Base-by-base conservation (phyloP, 2,888 invertebrate genomes). In the Microplitis manilae region DNA sequence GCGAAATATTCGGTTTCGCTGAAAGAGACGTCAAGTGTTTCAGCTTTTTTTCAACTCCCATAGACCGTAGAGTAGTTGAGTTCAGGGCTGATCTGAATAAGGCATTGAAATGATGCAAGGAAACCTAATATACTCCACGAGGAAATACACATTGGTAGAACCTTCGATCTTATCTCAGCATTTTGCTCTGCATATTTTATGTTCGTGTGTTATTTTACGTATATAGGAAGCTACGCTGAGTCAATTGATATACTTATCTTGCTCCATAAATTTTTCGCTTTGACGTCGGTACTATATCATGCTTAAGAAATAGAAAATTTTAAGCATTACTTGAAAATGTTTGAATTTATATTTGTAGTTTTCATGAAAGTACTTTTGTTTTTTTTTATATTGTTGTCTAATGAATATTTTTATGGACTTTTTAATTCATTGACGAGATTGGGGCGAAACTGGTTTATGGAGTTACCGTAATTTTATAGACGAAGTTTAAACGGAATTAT, bases 221-320 rank as follows among this genome's bases (percentile, higher is more conserved):
- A 61, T 17, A 61, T n/a, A 64, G 62, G 1, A 8, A 62, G 62
- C 64, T 59, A 62, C 68, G 50, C 50, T 15, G 6, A 62, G 64
- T 59, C 71, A 15, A 77, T 60, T 69, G 61, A 62, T 69, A 73
- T 65, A 73, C 65, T 68, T 73, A 73, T 68, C 69, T 39, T 62
- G 50, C 50, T 73, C 17, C n/a, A 62, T 68, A 69, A 69, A 64
- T 71, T 73, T 70, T 30, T 30, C 17, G 50, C 20, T 69, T 39
- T 13, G 59, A 67, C 70, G 68, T 73, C 59, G 71, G 71, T 75
- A 72, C 65, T 72, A 41, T 68, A 72, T 72, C 9, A 72, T 72
- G 13, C 17, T 71, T 20, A 20, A 61, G 64, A 40, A 61, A 9
- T 13, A 15, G 39, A 67, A 74, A 59, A 68, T 67, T 40, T 41